Evolutionary conservation across 2,113 vertebrate species (phyloP).

Genomic region (Porphyrio hochstetteri): DNA sequence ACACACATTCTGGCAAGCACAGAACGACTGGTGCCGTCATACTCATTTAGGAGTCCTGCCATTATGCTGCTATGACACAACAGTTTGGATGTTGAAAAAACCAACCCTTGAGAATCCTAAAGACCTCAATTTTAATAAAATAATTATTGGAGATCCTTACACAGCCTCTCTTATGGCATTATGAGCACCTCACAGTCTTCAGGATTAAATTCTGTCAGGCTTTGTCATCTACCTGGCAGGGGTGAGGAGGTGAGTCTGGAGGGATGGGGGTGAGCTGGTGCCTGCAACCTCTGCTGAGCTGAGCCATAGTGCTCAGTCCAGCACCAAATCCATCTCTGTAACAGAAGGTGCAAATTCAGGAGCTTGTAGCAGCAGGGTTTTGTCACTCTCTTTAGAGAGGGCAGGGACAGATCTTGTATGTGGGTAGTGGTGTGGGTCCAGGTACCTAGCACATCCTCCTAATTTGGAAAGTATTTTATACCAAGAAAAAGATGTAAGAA

Average conservation of each 20-base stretch:
- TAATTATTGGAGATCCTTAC: background rate
- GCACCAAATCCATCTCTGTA: background rate
- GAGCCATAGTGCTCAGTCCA: background rate
- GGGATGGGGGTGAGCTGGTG: fast-evolving
- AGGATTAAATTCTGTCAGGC: background rate
- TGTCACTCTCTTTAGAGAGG: background rate
- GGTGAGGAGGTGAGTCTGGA: background rate
- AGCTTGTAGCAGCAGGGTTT: fast-evolving
- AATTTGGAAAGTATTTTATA: background rate
- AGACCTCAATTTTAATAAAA: background rate
- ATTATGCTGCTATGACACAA: background rate
- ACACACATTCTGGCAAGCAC: background rate
- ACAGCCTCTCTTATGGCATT: background rate
- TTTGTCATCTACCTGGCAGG: background rate
- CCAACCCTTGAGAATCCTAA: fast-evolving
- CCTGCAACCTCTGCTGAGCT: background rate
- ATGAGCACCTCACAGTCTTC: background rate
- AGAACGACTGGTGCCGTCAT: background rate
- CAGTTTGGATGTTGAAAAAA: background rate
- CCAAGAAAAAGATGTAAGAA: background rate
- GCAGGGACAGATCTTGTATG: background rate
- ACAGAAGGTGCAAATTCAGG: fast-evolving
- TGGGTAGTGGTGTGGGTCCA: background rate
- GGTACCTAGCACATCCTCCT: background rate
- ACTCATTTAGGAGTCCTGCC: background rate